Base-by-base conservation (phyloP, 1,140 invertebrate genomes). In the Luehdorfia chinensis region DNA sequence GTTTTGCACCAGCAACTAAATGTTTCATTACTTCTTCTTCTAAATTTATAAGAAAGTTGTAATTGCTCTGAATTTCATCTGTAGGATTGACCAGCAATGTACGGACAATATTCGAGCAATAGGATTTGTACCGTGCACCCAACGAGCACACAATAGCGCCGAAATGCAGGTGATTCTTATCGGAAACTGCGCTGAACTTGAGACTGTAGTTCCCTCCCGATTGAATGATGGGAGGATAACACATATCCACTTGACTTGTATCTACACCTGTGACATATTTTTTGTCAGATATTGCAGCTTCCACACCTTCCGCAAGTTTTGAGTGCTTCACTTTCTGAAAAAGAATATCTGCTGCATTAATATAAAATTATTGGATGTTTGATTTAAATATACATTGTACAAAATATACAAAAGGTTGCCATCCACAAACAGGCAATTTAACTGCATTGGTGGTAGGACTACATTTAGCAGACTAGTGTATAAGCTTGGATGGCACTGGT, bases 181-280 rank as follows among this genome's bases (percentile, higher is more conserved):
- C 96, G 66, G 96, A 97, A 18, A 91, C 91, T 30, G 94, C 95
- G 76, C 96, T 98, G 76, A 99, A 99, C 87, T 99, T 99, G 1
- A 99, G 89, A 72, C 92, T 96, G 87, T 99, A 99, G 72, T 97
- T 94, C 4, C 97, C 97, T 16, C 98, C 98, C 56, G 97, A 99
- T 78, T 99, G 98, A 72, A 99, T 97, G 48, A 99, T 99, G 0
- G 98, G 94, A 1, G 97, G 97, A 84, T 99, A 99, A 81, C 98
- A 99, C 91, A 98, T 96, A 73, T 99, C 98, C 2, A 99, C 89
- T 73, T 96, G 93, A 9, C 91, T 90, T 0, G 93, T 90, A 81
- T 99, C 97, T 2, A 97, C 92, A 12, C 94, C 94, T 54, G 92
- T 91, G 0, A 98, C 94, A 88, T 97, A 98, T 84, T 99, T 99